Base-by-base conservation (phyloP, 2,797 vertebrate genomes). In the Bucorvus abyssinicus region DNA sequence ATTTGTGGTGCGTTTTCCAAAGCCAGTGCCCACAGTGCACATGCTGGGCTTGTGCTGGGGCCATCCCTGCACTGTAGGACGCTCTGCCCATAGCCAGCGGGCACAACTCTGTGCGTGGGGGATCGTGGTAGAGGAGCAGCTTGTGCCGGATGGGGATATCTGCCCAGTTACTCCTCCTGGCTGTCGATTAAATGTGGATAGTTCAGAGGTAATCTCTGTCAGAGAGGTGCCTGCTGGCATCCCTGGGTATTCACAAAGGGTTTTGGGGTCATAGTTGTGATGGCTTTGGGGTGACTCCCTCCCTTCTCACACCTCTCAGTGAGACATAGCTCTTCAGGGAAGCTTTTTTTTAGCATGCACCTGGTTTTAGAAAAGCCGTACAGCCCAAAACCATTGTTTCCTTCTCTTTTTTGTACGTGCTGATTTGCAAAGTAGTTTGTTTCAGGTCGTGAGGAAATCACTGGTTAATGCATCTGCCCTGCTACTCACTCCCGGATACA, bases 111-210 rank as follows among this genome's bases (percentile, higher is more conserved):
- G 5, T 0, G 19, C 77, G 36, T 57, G 89, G 56, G 68, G 34
- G 30, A 45, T 79, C 0, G 0, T 65, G 67, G 14, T 60, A 21
- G 70, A 76, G 50, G 6, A n/a, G 38, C n/a, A 53, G 13, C 29
- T 91, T 53, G 3, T 64, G 42, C n/a, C 55, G 79, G 29, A 23
- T 57, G 45, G 56, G 44, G 40, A n/a, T 23, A 14, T 77, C 67
- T 87, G 65, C 63, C 55, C 19, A 10, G 13, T 76, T 44, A 65
- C 12, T 47, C 12, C 3, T 12, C 22, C 15, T 45, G 81, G 12
- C 60, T 92, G 20, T 45, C 63, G 49, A 8, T 59, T 76, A 69
- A 89, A 45, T 49, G 7, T 8, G 26, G 52, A 4, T 40, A 50
- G 55, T 63, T 76, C 36, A 29, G 36, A 45, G 30, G 29, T 47